These are phyloP conservation scores for Nymphicus hollandicus DNA, from an alignment of 2,113 vertebrate species.

Conservation along the genomic window DNA sequence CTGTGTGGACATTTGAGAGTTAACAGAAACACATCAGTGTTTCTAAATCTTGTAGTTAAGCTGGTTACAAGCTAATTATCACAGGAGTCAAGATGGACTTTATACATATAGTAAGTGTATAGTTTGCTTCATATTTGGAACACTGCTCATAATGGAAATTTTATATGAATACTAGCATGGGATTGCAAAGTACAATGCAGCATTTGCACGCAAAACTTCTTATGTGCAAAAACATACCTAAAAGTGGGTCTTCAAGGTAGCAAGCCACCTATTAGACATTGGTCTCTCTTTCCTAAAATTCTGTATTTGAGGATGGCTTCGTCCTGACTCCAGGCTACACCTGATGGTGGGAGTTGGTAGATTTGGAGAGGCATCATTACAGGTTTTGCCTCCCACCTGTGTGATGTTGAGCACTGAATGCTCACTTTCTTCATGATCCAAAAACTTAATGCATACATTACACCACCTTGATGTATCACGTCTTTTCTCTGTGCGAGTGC, in stretches of 20 bases:
- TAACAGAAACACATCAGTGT: neutral
- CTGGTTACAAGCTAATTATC: neutral
- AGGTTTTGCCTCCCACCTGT: neutral
- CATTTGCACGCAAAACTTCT: neutral
- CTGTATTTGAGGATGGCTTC: neutral
- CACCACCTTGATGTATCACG: accelerated
- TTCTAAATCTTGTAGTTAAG: neutral
- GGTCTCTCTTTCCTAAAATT: neutral
- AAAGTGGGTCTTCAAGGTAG: neutral
- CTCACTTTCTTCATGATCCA: neutral
- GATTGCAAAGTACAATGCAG: accelerated
- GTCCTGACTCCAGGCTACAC: neutral
- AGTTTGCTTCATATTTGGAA: neutral
- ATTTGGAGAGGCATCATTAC: neutral
- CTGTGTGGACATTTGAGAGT: neutral
- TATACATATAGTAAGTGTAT: accelerated
- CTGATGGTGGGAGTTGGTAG: neutral
- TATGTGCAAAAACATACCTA: neutral
- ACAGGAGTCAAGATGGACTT: neutral
- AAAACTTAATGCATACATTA: neutral
- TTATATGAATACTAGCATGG: neutral
- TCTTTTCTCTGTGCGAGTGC: neutral
- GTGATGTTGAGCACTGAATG: neutral
- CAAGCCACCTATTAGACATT: neutral
- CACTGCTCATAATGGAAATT: neutral